Conservation (phyloP, 2,888 invertebrate species). For the Pterobdella sp. region DNA sequence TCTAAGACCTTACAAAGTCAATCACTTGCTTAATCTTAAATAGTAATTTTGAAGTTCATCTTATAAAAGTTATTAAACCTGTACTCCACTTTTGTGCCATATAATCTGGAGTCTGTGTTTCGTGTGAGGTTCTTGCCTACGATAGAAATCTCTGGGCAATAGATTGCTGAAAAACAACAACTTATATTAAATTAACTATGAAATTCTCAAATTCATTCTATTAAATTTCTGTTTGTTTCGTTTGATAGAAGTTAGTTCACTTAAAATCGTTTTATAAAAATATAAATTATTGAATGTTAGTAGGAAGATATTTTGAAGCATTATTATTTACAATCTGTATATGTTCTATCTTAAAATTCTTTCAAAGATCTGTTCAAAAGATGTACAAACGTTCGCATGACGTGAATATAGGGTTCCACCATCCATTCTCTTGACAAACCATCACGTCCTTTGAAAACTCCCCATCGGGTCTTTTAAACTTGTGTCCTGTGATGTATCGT, state of each 20-base stretch:
- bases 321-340: no score
- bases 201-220: no score
- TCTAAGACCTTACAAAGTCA: no score
- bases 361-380: neutral
- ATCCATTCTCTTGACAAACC: constrained; percentile 34
- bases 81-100: constrained; percentile 34
- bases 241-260: no score
- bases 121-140: constrained; percentile 21
- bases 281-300: no score
- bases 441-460: constrained; percentile 25
- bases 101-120: constrained; percentile 30
- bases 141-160: constrained; percentile 26
- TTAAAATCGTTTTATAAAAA: no score
- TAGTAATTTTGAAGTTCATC: no score
- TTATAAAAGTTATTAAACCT: no score
- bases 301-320: no score
- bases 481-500: neutral
- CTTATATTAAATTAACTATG: no score
- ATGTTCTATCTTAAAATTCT: neutral
- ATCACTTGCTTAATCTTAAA: no score
- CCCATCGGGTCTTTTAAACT: neutral
- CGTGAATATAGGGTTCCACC: constrained; percentile 36
- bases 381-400: constrained; percentile 36
- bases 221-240: no score
- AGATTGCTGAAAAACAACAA: constrained; percentile 29